Conservation (phyloP, 37 sponge, comb jelly and placozoan species). For the Hexactinellida sp. region DNA sequence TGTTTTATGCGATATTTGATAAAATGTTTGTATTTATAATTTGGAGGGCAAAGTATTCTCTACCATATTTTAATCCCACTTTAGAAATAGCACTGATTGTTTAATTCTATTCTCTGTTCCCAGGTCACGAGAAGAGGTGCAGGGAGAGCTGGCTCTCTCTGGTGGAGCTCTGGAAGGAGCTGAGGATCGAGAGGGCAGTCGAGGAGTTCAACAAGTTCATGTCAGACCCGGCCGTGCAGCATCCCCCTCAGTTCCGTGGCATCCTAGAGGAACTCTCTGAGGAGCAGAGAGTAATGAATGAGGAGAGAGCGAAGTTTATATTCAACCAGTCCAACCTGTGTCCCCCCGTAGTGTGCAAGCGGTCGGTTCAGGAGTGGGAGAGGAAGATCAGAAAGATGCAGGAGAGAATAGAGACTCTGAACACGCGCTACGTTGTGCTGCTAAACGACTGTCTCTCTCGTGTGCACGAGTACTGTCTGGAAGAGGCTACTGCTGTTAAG, state of each 20-base stretch:
- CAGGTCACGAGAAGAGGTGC: not conserved
- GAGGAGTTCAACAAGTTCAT: not conserved
- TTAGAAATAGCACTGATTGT: not conserved
- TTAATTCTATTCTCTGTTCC: not conserved
- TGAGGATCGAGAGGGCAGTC: not conserved
- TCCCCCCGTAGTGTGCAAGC: not conserved
- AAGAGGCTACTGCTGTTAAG: not conserved
- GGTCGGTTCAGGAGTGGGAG: not conserved
- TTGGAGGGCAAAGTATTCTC: too few relatives aligned
- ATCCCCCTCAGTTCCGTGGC: not conserved
- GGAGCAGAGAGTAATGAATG: not conserved
- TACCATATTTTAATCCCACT: not conserved
- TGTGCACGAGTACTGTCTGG: not conserved
- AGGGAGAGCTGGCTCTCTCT: not conserved
- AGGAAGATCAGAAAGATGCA: not conserved
- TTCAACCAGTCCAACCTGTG: not conserved
- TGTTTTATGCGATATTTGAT: too few relatives aligned
- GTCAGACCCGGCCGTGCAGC: not conserved
- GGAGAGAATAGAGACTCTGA: not conserved
- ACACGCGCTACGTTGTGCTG: not conserved
- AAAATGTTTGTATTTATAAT: too few relatives aligned
- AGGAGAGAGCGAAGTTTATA: not conserved
- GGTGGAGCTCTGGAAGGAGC: not conserved
- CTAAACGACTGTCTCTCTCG: not conserved
- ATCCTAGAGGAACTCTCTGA: not conserved